Evolutionary conservation across 2,888 invertebrate genomes (phyloP).

Genomic region (Diogma glabrata): DNA sequence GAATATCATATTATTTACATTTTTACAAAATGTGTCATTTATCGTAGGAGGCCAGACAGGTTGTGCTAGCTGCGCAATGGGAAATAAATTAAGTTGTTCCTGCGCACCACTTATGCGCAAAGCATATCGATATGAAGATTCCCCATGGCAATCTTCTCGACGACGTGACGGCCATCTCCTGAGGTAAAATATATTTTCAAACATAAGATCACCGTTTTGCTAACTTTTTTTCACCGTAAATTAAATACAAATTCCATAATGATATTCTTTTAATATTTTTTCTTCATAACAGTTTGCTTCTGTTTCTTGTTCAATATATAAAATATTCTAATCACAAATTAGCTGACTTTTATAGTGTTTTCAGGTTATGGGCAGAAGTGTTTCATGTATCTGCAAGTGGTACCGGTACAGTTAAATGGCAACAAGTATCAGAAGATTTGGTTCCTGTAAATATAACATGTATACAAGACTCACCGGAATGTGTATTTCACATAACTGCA

Average conservation of each 20-base stretch:
- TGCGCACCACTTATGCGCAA: constrained; percentile 94
- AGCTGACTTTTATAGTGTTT: constrained; percentile 29
- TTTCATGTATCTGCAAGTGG: constrained; percentile 93
- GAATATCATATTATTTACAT: background rate
- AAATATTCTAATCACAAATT: constrained; percentile 3
- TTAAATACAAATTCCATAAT: background rate
- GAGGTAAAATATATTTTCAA: constrained; percentile 44
- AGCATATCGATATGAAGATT: constrained; percentile 92
- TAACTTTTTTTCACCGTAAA: background rate
- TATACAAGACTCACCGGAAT: constrained; percentile 92
- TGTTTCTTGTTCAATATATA: too few species aligned
- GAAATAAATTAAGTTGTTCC: constrained; percentile 94
- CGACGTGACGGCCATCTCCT: constrained; percentile 77
- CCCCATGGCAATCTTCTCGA: constrained; percentile 85
- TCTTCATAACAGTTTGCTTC: background rate
- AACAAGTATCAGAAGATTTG: constrained; percentile 94
- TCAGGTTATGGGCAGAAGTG: constrained; percentile 95
- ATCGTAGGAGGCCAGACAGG: constrained; percentile 33
- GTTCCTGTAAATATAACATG: constrained; percentile 98
- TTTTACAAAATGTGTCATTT: background rate
- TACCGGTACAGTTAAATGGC: constrained; percentile 90
- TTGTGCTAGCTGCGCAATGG: constrained; percentile 63
- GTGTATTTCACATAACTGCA: constrained; percentile 96
- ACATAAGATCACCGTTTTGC: background rate
- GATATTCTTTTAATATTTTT: background rate